phyloP scores from a whole-genome alignment of 2,113 vertebrate species.

The Asarcornis scutulata region DNA sequence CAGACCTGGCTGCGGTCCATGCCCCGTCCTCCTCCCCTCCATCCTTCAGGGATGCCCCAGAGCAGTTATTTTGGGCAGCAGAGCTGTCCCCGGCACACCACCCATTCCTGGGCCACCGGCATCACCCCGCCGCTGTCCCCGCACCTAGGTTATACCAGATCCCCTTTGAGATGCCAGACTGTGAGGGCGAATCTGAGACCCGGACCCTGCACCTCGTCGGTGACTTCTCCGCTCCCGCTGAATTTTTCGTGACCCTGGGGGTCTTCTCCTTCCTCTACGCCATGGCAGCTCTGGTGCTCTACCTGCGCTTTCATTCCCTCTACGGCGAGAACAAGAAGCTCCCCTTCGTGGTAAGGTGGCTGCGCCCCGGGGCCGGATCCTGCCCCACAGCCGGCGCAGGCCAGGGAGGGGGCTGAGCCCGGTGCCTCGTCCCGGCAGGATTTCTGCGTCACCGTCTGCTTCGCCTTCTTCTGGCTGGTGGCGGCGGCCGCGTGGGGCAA shows the following conservation, averaged over 20 bases:
- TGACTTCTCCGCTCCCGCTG: slow-evolving; percentile 86
- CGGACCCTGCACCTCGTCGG: slow-evolving; percentile 78
- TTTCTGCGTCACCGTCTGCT: slow-evolving; percentile 85
- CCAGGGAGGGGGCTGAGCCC: neutral
- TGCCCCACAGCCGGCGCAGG: fast-evolving
- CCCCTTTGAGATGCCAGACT: slow-evolving; percentile 79
- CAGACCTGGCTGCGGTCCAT: fast-evolving
- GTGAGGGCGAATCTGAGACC: neutral
- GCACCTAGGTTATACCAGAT: slow-evolving; percentile 81
- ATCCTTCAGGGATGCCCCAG: neutral
- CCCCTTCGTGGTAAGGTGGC: slow-evolving; percentile 82
- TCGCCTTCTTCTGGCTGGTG: slow-evolving; percentile 92
- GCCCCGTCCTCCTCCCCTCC: neutral
- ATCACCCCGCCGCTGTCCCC: neutral
- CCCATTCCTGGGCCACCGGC: fast-evolving
- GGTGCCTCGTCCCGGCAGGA: slow-evolving; percentile 74
- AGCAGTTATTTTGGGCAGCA: neutral
- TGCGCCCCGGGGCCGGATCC: fast-evolving
- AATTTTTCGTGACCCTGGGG: slow-evolving; percentile 92
- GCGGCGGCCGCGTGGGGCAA: slow-evolving; percentile 94
- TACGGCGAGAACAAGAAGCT: slow-evolving; percentile 84
- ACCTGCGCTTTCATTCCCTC: slow-evolving; percentile 88
- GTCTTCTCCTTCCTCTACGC: slow-evolving; percentile 93
- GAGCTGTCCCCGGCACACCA: neutral
- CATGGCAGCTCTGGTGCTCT: slow-evolving; percentile 86